Percentiles rank a stretch among this genome's conserved stretches.
Conservation (phyloP, 2,113 vertebrate genomes). For the Apeltes quadracus region DNA sequence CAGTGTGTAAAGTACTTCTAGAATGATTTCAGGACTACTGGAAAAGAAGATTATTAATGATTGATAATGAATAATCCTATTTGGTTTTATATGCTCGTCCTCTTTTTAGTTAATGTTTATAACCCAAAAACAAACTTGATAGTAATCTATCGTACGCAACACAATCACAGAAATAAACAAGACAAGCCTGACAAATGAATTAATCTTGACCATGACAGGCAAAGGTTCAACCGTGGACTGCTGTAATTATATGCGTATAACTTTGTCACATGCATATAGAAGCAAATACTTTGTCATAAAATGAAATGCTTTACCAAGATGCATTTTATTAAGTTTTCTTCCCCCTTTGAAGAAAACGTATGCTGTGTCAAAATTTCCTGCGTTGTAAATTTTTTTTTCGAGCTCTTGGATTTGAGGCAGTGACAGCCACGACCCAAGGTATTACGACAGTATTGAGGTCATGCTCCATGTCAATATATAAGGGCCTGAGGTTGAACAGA, state of each 20-base stretch:
- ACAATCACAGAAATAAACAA: constrained; percentile 5
- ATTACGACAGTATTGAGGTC: constrained; percentile 62
- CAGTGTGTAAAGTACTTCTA: background rate
- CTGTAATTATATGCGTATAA: background rate
- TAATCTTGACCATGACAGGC: background rate
- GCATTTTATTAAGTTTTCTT: background rate
- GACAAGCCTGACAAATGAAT: background rate
- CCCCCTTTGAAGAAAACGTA: background rate
- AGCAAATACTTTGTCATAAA: background rate
- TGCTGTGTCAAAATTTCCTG: background rate
- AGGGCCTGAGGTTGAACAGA: constrained; percentile 68
- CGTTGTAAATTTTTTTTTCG: constrained; percentile 6
- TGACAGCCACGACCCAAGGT: constrained; percentile 42
- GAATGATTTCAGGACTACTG: background rate
- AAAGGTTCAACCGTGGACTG: background rate
- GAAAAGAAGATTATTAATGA: background rate
- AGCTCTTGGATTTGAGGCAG: constrained; percentile 45
- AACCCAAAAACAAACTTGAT: background rate
- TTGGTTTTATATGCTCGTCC: background rate
- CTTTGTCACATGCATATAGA: background rate
- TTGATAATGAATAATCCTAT: background rate
- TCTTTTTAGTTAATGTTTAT: background rate
- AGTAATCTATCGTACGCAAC: background rate
- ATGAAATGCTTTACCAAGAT: background rate
- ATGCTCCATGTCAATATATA: constrained; percentile 65